These are phyloP conservation scores for Sapajus apella DNA, from an alignment of 2,113 vertebrate species.

Conservation along the genomic window DNA sequence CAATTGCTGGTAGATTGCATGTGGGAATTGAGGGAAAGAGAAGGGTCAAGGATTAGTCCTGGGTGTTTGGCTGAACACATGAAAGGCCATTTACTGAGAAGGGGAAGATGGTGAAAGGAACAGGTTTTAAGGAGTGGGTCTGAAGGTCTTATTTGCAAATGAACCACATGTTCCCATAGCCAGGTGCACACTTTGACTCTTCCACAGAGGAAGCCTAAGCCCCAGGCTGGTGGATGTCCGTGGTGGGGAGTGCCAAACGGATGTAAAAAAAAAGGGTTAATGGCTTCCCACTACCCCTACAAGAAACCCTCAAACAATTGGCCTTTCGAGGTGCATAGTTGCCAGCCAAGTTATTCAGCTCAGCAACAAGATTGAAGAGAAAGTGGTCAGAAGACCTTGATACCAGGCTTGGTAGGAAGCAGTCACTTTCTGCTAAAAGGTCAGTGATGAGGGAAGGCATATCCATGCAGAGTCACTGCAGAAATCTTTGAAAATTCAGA, in stretches of 20 bases:
- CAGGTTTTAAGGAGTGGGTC: not conserved
- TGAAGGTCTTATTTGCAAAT: not conserved
- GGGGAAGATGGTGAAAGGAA: not conserved
- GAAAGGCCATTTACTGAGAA: not conserved
- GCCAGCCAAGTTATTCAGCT: not conserved
- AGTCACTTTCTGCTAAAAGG: not conserved
- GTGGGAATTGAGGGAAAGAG: not conserved
- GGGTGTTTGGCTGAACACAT: not conserved
- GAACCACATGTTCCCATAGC: not conserved
- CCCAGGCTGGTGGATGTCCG: not conserved
- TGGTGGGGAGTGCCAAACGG: not conserved
- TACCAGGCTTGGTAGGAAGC: not conserved
- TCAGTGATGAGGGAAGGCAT: not conserved
- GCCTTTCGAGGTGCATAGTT: not conserved
- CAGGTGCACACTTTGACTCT: not conserved
- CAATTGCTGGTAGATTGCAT: not conserved
- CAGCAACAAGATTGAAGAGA: not conserved
- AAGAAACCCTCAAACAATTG: too few relatives aligned
- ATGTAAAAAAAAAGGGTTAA: not conserved
- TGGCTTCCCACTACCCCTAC: too few relatives aligned
- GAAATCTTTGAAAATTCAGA: not conserved
- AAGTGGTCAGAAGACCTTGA: not conserved
- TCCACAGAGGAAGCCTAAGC: not conserved
- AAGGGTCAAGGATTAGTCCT: not conserved
- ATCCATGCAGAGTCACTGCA: rapidly evolving